Evolutionary conservation across 2,797 vertebrate genomes (phyloP).

Genomic region (Xenops minutus): DNA sequence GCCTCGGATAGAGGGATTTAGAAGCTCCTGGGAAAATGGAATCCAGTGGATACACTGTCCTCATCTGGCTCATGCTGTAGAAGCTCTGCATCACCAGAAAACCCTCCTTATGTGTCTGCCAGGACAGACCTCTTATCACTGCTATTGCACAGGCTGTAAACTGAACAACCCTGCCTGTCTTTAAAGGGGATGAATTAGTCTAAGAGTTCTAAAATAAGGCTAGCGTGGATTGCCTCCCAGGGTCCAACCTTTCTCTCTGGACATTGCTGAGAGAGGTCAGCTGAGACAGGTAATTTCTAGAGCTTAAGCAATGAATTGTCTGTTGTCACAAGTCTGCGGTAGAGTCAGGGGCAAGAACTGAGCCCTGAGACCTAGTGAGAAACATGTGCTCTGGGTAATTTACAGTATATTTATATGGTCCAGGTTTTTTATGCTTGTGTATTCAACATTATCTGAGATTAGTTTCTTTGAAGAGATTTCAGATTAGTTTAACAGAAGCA

Average conservation of each 20-base stretch:
- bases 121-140: neutral
- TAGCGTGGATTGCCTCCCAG: neutral
- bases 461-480: neutral
- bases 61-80: accelerated
- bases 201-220: neutral
- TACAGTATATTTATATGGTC: neutral
- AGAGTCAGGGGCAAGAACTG: neutral
- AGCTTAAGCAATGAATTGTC: neutral
- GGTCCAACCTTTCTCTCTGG: neutral
- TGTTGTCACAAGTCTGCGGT: neutral
- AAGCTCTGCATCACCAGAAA: neutral
- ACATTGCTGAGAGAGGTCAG: neutral
- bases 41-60: neutral
- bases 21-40: neutral
- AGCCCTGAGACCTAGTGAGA: neutral
- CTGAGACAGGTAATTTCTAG: neutral
- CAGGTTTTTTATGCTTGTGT: neutral
- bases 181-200: neutral
- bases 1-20: neutral
- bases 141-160: neutral
- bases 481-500: neutral
- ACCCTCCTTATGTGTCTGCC: neutral
- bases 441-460: neutral
- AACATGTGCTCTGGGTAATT: neutral
- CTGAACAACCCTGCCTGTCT: neutral